These are phyloP conservation scores for Maconellicoccus hirsutus DNA, from an alignment of 1,140 invertebrate species.

Conservation along the genomic window DNA sequence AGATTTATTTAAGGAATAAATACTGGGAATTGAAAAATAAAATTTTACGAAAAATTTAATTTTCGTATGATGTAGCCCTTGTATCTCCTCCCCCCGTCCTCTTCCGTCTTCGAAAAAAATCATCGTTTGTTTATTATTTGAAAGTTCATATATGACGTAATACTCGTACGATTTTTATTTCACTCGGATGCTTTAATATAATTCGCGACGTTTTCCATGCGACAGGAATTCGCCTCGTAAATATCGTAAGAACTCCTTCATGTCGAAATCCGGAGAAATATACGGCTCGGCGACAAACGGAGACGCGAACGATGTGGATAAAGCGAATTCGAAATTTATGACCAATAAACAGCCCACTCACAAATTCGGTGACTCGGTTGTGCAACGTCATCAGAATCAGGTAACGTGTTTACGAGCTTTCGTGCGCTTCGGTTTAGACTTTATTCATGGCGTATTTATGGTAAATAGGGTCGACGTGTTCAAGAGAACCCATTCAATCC, in stretches of 20 bases:
- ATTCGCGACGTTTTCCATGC: too few species aligned
- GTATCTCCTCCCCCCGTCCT: too few species aligned
- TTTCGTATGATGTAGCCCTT: too few species aligned
- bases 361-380: constrained; percentile 10
- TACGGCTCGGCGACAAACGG: not conserved
- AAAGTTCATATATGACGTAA: too few species aligned
- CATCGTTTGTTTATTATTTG: too few species aligned
- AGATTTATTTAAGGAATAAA: too few species aligned
- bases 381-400: constrained; percentile 12
- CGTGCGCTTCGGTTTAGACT: too few species aligned
- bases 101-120: too few species aligned
- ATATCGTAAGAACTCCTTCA: constrained; percentile 2
- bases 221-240: constrained; percentile 8
- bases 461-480: not conserved
- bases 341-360: constrained; percentile 8
- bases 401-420: not conserved
- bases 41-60: too few species aligned
- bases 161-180: too few species aligned
- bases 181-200: too few species aligned
- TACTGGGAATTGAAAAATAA: too few species aligned
- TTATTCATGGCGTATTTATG: not conserved
- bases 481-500: constrained; percentile 16
- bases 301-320: not conserved
- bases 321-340: constrained; percentile 6
- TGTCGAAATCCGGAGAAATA: not conserved